Percentiles rank a stretch among this genome's conserved stretches.
These are phyloP conservation scores for Melipona bicolor DNA, from an alignment of 2,888 invertebrate genomes.

Conservation along the genomic window DNA sequence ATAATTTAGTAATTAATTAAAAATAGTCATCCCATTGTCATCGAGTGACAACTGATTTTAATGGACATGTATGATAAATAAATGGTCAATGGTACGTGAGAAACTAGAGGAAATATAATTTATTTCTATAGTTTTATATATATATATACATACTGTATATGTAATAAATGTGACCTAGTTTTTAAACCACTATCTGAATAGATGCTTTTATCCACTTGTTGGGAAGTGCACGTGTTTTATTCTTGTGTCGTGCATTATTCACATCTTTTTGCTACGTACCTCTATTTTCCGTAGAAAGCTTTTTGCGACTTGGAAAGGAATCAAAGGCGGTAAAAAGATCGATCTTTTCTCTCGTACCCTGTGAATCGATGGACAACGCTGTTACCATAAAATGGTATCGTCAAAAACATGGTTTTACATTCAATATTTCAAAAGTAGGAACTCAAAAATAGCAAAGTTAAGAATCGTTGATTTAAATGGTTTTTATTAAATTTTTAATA, in stretches of 20 bases:
- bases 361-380: slow-evolving; percentile 44
- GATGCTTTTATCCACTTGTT: slow-evolving; percentile 77
- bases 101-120: slow-evolving; percentile 32
- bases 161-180: slow-evolving; percentile 81
- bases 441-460: neutral
- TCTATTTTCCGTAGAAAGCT: slow-evolving; percentile 60
- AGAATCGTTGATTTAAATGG: neutral
- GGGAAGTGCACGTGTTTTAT: slow-evolving; percentile 66
- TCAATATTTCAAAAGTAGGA: slow-evolving; percentile 9
- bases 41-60: slow-evolving; percentile 27
- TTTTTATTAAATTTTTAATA: neutral
- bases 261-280: slow-evolving; percentile 44
- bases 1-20: too few species aligned
- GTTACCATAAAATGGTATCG: slow-evolving; percentile 50
- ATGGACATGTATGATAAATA: slow-evolving; percentile 15
- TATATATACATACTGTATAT: slow-evolving; percentile 48
- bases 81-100: slow-evolving; percentile 29
- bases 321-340: slow-evolving; percentile 58
- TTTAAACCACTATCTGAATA: slow-evolving; percentile 71
- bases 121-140: slow-evolving; percentile 34
- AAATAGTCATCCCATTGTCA: too few species aligned
- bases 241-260: slow-evolving; percentile 66
- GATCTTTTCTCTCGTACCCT: slow-evolving; percentile 21
- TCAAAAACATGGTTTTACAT: slow-evolving; percentile 7
- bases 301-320: slow-evolving; percentile 62